These are phyloP conservation scores for Tubulanus polymorphus DNA, from an alignment of 2,888 invertebrate species.

Conservation along the genomic window DNA sequence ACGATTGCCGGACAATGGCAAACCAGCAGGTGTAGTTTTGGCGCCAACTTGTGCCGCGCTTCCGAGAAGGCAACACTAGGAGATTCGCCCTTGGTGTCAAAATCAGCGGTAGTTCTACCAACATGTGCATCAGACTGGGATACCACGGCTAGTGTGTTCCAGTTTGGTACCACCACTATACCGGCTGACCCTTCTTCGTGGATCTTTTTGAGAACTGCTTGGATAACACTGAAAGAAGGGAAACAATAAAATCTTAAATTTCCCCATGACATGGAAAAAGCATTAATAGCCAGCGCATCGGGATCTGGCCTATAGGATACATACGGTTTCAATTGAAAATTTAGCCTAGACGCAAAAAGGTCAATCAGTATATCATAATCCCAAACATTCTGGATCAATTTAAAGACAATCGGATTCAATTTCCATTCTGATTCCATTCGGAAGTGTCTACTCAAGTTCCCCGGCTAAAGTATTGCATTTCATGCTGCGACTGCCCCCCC, in stretches of 20 bases:
- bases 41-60: neutral
- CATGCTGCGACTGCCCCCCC: neutral
- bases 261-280: neutral
- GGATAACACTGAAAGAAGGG: neutral
- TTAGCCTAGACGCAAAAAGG: slow-evolving; percentile 1
- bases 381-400: neutral
- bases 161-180: slow-evolving; percentile 7
- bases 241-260: neutral
- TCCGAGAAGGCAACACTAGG: neutral
- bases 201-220: slow-evolving; percentile 1
- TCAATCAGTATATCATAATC: neutral
- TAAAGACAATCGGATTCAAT: neutral
- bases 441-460: neutral
- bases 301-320: slow-evolving; percentile 1
- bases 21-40: neutral
- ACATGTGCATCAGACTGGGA: neutral
- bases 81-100: neutral
- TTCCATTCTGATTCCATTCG: neutral
- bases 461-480: neutral
- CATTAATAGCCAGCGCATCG: neutral
- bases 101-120: neutral
- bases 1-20: neutral
- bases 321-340: neutral
- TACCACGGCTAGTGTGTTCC: slow-evolving; percentile 10
- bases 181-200: neutral